Conservation (phyloP, 2,888 invertebrate species). For the Geophilus truncorum region DNA sequence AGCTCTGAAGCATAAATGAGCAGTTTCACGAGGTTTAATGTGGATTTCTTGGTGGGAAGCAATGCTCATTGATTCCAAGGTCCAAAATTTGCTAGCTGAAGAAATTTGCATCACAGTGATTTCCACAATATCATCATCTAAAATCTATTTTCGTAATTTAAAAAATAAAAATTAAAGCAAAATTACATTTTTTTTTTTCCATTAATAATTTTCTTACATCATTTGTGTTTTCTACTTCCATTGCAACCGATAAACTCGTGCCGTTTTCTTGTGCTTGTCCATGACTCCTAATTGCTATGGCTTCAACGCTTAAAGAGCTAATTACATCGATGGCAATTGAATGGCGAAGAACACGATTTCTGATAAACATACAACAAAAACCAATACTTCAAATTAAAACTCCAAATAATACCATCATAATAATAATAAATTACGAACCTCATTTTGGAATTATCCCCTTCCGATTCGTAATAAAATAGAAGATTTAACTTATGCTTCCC, state of each 20-base stretch:
- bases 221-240: constrained; percentile 48
- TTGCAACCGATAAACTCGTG: constrained; percentile 43
- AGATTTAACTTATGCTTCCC: constrained; percentile 62
- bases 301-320: constrained; percentile 43
- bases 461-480: constrained; percentile 64
- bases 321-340: constrained; percentile 29
- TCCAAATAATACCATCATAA: background rate
- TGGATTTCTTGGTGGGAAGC: constrained; percentile 42
- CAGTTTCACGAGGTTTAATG: constrained; percentile 45
- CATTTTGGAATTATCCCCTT: background rate
- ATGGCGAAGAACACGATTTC: constrained; percentile 48
- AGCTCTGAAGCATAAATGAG: constrained; percentile 45
- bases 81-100: constrained; percentile 47
- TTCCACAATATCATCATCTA: constrained; percentile 43
- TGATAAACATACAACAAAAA: constrained; percentile 36
- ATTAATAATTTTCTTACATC: constrained; percentile 45
- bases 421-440: background rate
- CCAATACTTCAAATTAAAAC: background rate
- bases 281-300: constrained; percentile 44
- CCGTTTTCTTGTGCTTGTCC: constrained; percentile 36
- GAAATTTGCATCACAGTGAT: constrained; percentile 47
- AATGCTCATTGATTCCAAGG: constrained; percentile 38
- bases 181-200: no score
- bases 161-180: no score
- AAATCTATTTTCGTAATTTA: constrained; percentile 40